Evolutionary conservation across 2,113 vertebrate genomes (phyloP).

Genomic region (Caloenas nicobarica): DNA sequence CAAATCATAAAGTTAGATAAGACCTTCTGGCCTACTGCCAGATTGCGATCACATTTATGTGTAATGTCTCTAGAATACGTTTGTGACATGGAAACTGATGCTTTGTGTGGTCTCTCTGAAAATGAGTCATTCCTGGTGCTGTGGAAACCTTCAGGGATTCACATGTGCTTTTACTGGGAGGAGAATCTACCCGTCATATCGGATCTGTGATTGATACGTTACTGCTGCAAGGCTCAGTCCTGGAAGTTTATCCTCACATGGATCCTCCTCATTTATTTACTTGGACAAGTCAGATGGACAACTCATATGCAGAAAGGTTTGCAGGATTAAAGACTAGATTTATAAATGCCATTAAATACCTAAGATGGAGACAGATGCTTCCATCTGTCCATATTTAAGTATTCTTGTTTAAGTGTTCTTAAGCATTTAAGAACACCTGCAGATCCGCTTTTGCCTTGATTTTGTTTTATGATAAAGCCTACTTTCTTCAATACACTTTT

Average conservation of each 20-base stretch:
- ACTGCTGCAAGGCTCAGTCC: not conserved
- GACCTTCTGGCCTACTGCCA: not conserved
- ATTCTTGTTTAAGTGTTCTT: not conserved
- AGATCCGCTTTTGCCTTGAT: not conserved
- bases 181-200: not conserved
- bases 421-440: not conserved
- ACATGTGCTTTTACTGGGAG: not conserved
- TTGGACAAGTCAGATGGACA: not conserved
- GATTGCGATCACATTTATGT: not conserved
- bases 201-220: not conserved
- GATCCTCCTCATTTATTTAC: not conserved
- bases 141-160: not conserved
- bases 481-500: not conserved
- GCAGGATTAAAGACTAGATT: not conserved
- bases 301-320: not conserved
- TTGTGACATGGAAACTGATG: not conserved
- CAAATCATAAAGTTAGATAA: not conserved
- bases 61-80: not conserved
- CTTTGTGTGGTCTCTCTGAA: not conserved
- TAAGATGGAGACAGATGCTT: not conserved
- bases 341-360: not conserved
- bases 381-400: not conserved
- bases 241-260: not conserved
- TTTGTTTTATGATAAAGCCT: not conserved
- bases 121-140: not conserved